Percentiles rank a stretch among this genome's conserved stretches.
phyloP scores from a whole-genome alignment of 1,140 invertebrate species.

The Drosophila prosaltans region DNA sequence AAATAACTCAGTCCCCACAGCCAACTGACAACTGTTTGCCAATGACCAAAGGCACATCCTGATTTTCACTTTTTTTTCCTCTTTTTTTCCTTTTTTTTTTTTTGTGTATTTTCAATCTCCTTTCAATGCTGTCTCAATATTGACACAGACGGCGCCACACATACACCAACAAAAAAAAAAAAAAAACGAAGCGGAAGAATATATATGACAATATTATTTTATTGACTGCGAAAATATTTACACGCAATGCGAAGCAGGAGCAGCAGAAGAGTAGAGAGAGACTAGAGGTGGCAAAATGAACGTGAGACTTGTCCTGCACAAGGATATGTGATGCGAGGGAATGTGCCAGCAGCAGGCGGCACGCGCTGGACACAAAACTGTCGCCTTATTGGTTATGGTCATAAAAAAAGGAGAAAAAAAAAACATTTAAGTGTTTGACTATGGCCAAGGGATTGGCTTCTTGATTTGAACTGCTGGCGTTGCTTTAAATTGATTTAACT shows the following conservation, averaged over 20 bases:
- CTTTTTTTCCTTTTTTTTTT: background rate
- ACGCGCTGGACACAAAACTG: slow-evolving; percentile 53
- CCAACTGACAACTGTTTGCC: slow-evolving; percentile 51
- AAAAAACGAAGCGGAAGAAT: slow-evolving; percentile 24
- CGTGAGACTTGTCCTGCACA: background rate
- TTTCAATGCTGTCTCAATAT: slow-evolving; percentile 73
- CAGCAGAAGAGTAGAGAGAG: slow-evolving; percentile 34
- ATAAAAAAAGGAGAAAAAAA: slow-evolving; percentile 37
- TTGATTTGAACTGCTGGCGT: background rate
- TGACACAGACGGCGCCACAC: slow-evolving; percentile 55
- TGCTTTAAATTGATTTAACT: slow-evolving; percentile 39
- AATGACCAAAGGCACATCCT: slow-evolving; percentile 55
- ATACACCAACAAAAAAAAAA: slow-evolving; percentile 14
- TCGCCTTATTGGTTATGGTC: slow-evolving; percentile 66
- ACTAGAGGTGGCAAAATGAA: background rate
- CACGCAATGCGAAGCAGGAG: slow-evolving; percentile 56
- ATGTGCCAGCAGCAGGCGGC: slow-evolving; percentile 33
- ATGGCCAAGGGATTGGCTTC: slow-evolving; percentile 30
- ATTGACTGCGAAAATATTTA: slow-evolving; percentile 81
- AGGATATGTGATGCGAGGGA: slow-evolving; percentile 42
- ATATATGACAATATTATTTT: slow-evolving; percentile 82
- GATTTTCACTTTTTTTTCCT: slow-evolving; percentile 52
- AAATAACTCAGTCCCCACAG: slow-evolving; percentile 13
- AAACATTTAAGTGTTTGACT: slow-evolving; percentile 49
- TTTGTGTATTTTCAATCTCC: slow-evolving; percentile 53